phyloP scores from a whole-genome alignment of 2,113 vertebrate genomes.

The Dasypus novemcinctus region DNA sequence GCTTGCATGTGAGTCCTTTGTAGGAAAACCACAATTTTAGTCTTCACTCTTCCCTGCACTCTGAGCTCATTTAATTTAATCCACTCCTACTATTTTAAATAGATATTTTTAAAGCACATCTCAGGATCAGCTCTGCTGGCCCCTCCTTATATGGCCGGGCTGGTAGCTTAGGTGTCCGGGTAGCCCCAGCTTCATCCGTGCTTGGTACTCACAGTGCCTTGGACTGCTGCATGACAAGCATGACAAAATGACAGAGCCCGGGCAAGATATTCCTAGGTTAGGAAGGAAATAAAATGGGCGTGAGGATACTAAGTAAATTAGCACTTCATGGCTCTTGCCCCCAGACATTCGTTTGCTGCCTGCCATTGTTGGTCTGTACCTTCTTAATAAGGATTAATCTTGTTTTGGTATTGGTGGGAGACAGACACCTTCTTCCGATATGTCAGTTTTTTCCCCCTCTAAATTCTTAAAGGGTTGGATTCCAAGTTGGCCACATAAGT shows the following conservation, averaged over 20 bases:
- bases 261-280: slow-evolving; percentile 31
- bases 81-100: background rate
- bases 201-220: background rate
- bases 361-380: background rate
- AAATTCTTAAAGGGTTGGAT: slow-evolving; percentile 33
- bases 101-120: background rate
- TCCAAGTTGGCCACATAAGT: slow-evolving; percentile 43
- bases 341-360: background rate
- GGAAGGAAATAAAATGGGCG: background rate
- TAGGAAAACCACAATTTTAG: background rate
- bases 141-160: background rate
- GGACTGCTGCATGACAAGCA: background rate
- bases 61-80: slow-evolving; percentile 26
- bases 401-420: background rate
- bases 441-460: background rate
- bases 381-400: slow-evolving; percentile 10
- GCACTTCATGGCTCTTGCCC: background rate
- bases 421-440: background rate
- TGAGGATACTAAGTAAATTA: background rate
- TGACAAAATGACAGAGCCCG: slow-evolving; percentile 27
- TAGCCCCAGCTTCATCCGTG: background rate
- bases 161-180: background rate
- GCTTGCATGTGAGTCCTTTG: background rate
- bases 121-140: background rate
- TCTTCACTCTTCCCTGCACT: background rate